A percentile compares a stretch with the other conserved stretches of the same genome.
Evolutionary conservation across 2,797 vertebrate genomes (phyloP).

Genomic region (Gouania willdenowi): DNA sequence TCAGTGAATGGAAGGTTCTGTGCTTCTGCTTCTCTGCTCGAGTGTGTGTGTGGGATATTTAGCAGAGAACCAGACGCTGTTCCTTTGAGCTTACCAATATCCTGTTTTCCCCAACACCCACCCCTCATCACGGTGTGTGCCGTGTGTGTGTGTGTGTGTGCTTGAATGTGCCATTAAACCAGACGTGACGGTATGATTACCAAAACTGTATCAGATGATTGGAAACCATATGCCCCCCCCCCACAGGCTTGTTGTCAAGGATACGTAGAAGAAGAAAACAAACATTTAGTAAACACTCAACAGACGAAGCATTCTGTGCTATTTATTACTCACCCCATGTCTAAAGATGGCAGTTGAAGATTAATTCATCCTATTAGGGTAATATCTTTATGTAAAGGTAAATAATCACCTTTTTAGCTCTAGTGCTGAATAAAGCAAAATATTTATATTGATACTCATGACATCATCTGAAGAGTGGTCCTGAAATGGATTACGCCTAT

Average conservation of each 20-base stretch:
- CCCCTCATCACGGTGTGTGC: constrained; percentile 42
- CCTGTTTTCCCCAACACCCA: constrained; percentile 16
- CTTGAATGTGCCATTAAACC: constrained; percentile 23
- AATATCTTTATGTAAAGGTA: too few relatives aligned
- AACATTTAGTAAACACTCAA: constrained; percentile 33
- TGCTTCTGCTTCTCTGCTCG: constrained; percentile 32
- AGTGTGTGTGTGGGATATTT: constrained; percentile 50
- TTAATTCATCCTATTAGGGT: too few relatives aligned
- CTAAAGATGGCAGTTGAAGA: neutral
- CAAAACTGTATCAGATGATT: constrained; percentile 57
- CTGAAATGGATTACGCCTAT: too few relatives aligned
- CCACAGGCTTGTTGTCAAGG: constrained; percentile 44
- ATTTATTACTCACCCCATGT: neutral
- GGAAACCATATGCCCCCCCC: constrained; percentile 29
- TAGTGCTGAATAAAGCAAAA: too few relatives aligned
- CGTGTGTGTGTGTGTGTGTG: constrained; percentile 13
- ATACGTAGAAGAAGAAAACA: constrained; percentile 36
- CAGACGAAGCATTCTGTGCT: constrained; percentile 20
- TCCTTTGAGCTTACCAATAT: constrained; percentile 33
- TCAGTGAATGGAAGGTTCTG: constrained; percentile 23
- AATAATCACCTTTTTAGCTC: too few relatives aligned
- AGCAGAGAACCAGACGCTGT: constrained; percentile 45
- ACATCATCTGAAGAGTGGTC: too few relatives aligned
- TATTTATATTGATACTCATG: too few relatives aligned
- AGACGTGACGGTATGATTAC: constrained; percentile 31